Percentiles rank a stretch among this genome's conserved stretches.
Conservation (phyloP, 2,888 invertebrate genomes). For the Fissipunctia ypsillon region DNA sequence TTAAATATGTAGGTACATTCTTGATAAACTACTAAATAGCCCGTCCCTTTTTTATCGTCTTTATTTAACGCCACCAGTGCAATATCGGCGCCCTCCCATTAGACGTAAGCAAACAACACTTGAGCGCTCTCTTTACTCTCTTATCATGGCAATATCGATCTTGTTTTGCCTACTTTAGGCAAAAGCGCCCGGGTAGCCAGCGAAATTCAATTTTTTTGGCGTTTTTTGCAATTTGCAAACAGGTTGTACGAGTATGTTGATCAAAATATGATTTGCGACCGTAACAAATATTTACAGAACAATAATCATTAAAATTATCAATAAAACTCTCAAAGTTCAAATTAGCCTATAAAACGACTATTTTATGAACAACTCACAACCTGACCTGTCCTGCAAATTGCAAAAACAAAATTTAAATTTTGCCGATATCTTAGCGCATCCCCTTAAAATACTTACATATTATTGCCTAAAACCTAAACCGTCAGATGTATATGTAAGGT, state of each 20-base stretch:
- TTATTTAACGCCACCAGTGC: conserved; percentile 49
- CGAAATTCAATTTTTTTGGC: background rate
- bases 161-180: conserved; percentile 24
- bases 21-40: conserved; percentile 11
- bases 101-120: conserved; percentile 76
- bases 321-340: background rate
- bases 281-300: background rate
- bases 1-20: too few species aligned
- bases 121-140: conserved; percentile 71
- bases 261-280: background rate
- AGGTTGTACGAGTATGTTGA: too few species aligned
- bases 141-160: conserved; percentile 67
- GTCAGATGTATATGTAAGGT: too few species aligned
- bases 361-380: too few species aligned
- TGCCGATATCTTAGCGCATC: too few species aligned
- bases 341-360: background rate
- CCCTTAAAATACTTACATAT: too few species aligned
- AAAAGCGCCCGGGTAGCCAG: background rate
- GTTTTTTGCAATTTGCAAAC: background rate
- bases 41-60: conserved; percentile 8
- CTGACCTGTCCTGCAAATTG: too few species aligned
- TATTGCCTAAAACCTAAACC: too few species aligned
- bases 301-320: background rate
- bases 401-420: too few species aligned
- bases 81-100: conserved; percentile 75